These are phyloP conservation scores for Lampris incognitus DNA, from an alignment of 2,113 vertebrate genomes.

Conservation along the genomic window DNA sequence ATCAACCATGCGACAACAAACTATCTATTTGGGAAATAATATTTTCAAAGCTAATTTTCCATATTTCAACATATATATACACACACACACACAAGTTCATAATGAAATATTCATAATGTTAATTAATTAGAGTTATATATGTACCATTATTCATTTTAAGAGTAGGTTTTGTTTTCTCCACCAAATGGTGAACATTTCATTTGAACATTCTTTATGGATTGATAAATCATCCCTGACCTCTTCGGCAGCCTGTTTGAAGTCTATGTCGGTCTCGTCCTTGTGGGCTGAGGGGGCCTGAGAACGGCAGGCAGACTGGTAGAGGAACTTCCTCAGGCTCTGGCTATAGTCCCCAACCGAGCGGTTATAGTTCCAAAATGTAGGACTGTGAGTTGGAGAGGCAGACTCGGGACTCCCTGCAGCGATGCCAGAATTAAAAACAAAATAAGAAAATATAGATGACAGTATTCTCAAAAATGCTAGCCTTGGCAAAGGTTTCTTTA, in stretches of 20 bases:
- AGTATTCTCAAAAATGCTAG: no score
- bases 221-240: conserved; percentile 81
- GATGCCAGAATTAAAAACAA: neutral
- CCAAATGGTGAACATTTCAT: neutral
- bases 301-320: conserved; percentile 93
- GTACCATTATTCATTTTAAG: no score
- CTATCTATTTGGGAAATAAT: no score
- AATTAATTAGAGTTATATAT: no score
- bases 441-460: no score
- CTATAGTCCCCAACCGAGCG: conserved; percentile 90
- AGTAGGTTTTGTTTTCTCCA: neutral
- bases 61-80: no score
- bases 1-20: no score
- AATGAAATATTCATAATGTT: no score
- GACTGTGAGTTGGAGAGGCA: conserved; percentile 88
- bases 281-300: conserved; percentile 93
- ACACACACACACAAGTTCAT: no score
- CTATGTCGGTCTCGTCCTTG: conserved; percentile 94
- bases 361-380: conserved; percentile 96
- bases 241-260: conserved; percentile 95
- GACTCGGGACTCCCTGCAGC: conserved; percentile 90
- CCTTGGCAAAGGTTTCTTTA: no score
- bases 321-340: conserved; percentile 93
- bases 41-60: no score
- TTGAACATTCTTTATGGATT: no score